A percentile compares a stretch with the other conserved stretches of the same genome.
Evolutionary conservation across 2,113 vertebrate species (phyloP).

Genomic region (Poecilia latipinna): DNA sequence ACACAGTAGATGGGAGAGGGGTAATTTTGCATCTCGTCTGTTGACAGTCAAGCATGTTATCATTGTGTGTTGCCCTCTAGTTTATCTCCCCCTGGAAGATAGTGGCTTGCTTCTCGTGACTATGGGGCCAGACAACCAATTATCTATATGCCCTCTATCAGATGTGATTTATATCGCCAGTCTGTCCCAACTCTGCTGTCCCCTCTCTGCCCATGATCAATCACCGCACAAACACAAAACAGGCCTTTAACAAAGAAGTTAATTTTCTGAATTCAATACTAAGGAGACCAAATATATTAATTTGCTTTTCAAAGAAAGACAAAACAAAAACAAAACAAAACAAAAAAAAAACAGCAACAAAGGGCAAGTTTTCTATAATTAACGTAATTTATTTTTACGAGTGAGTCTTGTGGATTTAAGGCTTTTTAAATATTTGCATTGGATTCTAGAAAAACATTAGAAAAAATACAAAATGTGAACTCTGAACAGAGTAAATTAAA

Average conservation of each 20-base stretch:
- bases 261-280: conserved; percentile 62
- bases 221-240: conserved; percentile 74
- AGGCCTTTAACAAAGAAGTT: conserved; percentile 69
- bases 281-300: conserved; percentile 66
- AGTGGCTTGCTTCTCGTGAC: conserved; percentile 69
- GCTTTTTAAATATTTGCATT: background rate
- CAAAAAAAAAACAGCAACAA: background rate
- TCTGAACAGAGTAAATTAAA: background rate
- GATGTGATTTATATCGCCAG: conserved; percentile 82
- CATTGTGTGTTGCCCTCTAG: conserved; percentile 74
- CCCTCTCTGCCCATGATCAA: conserved; percentile 74
- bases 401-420: background rate
- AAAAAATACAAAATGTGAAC: background rate
- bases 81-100: conserved; percentile 81
- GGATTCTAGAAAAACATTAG: background rate
- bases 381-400: conserved; percentile 15
- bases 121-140: conserved; percentile 80
- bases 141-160: conserved; percentile 84
- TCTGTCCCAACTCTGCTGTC: conserved; percentile 74
- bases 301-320: conserved; percentile 34
- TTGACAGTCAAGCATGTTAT: conserved; percentile 80
- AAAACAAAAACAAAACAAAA: background rate
- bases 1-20: conserved; percentile 36
- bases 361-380: conserved; percentile 1
- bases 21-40: conserved; percentile 77